Evolutionary conservation across 2,113 vertebrate genomes (phyloP), one percentile per base, ranked within the genome.

Genomic region (Tautogolabrus adspersus): DNA sequence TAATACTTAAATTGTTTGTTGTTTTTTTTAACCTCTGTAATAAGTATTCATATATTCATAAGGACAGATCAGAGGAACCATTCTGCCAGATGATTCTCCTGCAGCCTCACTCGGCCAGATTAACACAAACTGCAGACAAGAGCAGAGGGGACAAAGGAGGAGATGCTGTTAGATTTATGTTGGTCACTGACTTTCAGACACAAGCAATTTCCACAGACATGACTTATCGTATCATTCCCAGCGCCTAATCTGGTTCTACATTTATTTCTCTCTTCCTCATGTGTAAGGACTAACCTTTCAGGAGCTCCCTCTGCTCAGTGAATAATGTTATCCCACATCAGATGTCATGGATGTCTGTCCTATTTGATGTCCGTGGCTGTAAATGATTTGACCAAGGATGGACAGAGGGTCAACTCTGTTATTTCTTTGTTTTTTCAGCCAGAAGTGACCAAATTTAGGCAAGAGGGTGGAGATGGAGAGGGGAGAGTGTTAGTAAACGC

Each of bases 131-230:
- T 21, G 37, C 26, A 55, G 46, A 62, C 8, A 34, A 30, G 26
- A 38, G 23, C 8, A 49, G 47, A 38, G 12, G 64, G 38, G 38
- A 66, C 30, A 61, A 23, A 57, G 58, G 9, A 22, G 49, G 72
- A 64, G 59, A 73, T 64, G 19, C 63, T 44, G 19, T 23, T 62
- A 58, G 87, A 92, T 93, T 92, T 94, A 92, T 92, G 63, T 46
- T 37, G 26, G 44, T 67, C 46, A 11, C 66, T 83, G 71, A 73
- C 67, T 68, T 67, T 42, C 62, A 75, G 84, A 80, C 77, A 82
- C 74, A 75, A 80, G 79, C 88, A 90, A 87, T 93, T 88, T 92
- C 71, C 46, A 18, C 49, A n/a, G 70, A 65, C 73, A 77, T 89
- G 58, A 72, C 74, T 78, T 65, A 74, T 38, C 11, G 26, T 54